Base-by-base conservation (phyloP, 2,797 vertebrate species). In the Smutsia temminckii region DNA sequence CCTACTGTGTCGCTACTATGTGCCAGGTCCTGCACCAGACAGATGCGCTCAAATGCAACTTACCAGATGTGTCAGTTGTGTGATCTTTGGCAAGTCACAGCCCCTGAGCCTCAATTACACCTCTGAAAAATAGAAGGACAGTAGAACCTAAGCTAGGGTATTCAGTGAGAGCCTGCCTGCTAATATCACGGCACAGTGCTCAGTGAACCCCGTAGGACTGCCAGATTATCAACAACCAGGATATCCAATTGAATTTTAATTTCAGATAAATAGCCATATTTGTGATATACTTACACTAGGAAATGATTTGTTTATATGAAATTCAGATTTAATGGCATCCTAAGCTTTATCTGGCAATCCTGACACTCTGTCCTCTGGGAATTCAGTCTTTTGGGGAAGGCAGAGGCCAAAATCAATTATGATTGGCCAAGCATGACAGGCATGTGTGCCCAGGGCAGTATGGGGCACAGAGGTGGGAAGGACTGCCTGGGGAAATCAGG, bases 261-360 rank as follows among this genome's bases (percentile, higher is more conserved):
- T 53, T 84, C 40, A 78, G 68, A 49, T 16, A 59, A 63, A 79
- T 3, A 46, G 46, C 46, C 46, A 46, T n/a, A 49, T 40, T 42
- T 59, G 87, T 40, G 11, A 34, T 10, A 29, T 9, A 25, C 61
- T 91, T 40, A 21, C 1, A 18, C 25, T 68, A 37, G 66, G 37
- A 80, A 25, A 29, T 80, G 40, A 90, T 25, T 59, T 59, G 29
- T 89, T 84, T 37, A 37, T 55, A 18, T 29, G 74, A 81, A 42
- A 25, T 42, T 93, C 57, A 27, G 25, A 46, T 25, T 27, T 64
- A 85, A 78, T 12, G 55, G 16, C 46, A 27, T 37, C n/a, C 63
- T 79, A 64, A 23, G 17, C 89, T 90, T 92, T 69, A 61, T 6
- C 29, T 85, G 95, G 57, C 7, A 88, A 61, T 17, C n/a, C 46